A percentile compares a stretch with the other conserved stretches of the same genome.
Evolutionary conservation across 2,797 vertebrate species (phyloP).

Genomic region (Lepilemur septentrionalis): DNA sequence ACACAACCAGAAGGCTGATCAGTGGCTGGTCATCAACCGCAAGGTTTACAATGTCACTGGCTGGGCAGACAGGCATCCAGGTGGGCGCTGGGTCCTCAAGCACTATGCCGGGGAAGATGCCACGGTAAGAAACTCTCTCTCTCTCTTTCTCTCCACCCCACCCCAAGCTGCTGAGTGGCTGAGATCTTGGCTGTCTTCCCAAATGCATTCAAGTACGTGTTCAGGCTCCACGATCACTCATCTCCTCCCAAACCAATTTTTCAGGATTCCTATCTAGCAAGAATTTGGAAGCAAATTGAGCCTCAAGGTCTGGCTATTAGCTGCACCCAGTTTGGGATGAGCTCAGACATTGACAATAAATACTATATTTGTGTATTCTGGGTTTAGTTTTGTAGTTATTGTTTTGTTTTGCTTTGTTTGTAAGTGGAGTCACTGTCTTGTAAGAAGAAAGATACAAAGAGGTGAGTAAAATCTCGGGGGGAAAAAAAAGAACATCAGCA

Average conservation of each 20-base stretch:
- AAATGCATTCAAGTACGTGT: neutral
- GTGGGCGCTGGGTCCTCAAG: conserved; percentile 80
- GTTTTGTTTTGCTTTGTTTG: neutral
- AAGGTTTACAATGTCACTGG: conserved; percentile 84
- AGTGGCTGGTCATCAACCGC: conserved; percentile 84
- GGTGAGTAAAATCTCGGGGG: neutral
- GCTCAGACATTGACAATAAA: neutral
- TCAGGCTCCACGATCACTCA: neutral
- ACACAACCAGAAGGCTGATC: conserved; percentile 78
- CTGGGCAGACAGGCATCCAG: conserved; percentile 81
- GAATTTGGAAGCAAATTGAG: neutral
- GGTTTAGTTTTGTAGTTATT: neutral
- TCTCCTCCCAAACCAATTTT: conserved; percentile 30
- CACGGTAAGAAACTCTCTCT: conserved; percentile 81
- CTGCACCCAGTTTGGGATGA: neutral
- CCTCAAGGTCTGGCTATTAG: neutral
- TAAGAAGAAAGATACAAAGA: neutral
- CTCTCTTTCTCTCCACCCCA: too few species aligned
- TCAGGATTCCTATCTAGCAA: conserved; percentile 3
- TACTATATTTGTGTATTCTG: neutral
- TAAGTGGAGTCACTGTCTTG: neutral
- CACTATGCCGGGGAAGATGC: conserved; percentile 85
- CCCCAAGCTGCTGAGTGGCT: neutral
- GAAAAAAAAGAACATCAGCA: neutral
- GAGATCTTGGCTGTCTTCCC: conserved; percentile 27